Conservation (phyloP, 2,797 vertebrate species). For the Monodelphis domestica region DNA sequence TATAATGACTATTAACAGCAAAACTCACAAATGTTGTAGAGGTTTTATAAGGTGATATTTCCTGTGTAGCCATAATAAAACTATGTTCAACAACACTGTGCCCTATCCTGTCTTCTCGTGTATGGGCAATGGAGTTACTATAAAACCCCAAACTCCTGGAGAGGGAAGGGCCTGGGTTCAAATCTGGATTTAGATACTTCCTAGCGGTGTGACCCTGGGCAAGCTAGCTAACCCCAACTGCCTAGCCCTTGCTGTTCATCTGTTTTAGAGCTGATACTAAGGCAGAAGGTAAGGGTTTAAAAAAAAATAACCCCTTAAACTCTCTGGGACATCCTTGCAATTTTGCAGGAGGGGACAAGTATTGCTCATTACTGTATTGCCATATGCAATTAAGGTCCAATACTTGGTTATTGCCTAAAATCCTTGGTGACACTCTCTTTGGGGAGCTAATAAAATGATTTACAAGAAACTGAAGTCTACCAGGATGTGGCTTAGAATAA, state of each 20-base stretch:
- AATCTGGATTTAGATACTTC: too few relatives aligned
- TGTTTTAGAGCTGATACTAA: too few relatives aligned
- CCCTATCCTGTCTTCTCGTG: neutral
- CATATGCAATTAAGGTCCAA: neutral
- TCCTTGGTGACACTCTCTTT: neutral
- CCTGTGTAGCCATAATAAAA: neutral
- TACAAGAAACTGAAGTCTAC: neutral
- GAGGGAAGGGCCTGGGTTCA: too few relatives aligned
- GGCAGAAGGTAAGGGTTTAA: too few relatives aligned
- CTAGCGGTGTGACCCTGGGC: too few relatives aligned
- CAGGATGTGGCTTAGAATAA: neutral
- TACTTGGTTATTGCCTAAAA: neutral
- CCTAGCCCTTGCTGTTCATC: too few relatives aligned
- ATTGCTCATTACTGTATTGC: rapidly evolving
- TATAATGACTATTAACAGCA: conserved; percentile 2
- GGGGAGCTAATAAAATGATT: neutral
- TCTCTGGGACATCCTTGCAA: too few relatives aligned
- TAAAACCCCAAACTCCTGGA: neutral
- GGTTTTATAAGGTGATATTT: conserved; percentile 27
- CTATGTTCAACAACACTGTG: conserved; percentile 6
- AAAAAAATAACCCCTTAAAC: too few relatives aligned
- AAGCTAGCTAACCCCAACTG: too few relatives aligned
- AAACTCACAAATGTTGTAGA: neutral
- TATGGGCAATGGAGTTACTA: neutral
- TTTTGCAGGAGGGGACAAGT: neutral